Conservation (phyloP, 2,113 vertebrate species). For the Chionis minor region DNA sequence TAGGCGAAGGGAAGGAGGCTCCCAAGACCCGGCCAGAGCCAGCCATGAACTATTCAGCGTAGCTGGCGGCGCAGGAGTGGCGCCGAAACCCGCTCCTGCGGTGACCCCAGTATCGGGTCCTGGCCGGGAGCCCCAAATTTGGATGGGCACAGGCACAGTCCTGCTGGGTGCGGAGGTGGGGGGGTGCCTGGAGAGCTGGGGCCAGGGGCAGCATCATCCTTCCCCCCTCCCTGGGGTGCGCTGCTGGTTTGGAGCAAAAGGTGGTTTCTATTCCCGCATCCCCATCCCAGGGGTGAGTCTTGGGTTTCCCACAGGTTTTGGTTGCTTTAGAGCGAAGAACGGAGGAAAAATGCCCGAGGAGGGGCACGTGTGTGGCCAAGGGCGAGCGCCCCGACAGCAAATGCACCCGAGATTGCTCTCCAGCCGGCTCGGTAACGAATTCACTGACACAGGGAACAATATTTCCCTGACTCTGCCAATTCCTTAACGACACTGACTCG, state of each 20-base stretch:
- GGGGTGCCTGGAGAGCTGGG: not conserved
- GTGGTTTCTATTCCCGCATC: not conserved
- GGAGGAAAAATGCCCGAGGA: not conserved
- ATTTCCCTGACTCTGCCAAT: constrained; percentile 52
- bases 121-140: fast-evolving
- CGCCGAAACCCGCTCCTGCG: fast-evolving
- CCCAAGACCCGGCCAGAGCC: not conserved
- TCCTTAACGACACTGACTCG: not conserved
- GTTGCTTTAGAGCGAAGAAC: not conserved
- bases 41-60: not conserved
- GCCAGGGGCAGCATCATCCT: not conserved
- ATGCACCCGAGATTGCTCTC: fast-evolving
- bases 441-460: constrained; percentile 23
- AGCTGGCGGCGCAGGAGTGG: not conserved
- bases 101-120: not conserved
- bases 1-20: not conserved
- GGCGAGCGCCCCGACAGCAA: fast-evolving
- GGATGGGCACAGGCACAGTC: fast-evolving
- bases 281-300: not conserved
- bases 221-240: not conserved
- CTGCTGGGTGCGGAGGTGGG: not conserved
- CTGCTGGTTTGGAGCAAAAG: not conserved
- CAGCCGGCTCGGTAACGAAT: not conserved
- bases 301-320: not conserved
- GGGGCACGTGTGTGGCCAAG: not conserved